These are phyloP conservation scores for Epicampocera succincta DNA, from an alignment of 2,888 invertebrate species.

Conservation along the genomic window DNA sequence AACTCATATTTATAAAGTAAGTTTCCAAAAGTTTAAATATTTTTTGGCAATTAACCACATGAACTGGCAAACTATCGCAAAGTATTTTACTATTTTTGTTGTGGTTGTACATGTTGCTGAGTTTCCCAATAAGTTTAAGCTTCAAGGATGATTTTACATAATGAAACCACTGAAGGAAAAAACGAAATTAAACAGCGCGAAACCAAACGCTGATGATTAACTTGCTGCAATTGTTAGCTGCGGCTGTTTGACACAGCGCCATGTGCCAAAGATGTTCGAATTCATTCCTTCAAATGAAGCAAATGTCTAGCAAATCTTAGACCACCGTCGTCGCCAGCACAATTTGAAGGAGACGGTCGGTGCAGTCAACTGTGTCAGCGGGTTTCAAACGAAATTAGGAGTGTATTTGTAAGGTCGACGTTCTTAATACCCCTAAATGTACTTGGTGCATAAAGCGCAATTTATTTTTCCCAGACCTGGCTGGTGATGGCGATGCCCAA, in stretches of 20 bases:
- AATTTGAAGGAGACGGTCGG: constrained; percentile 11
- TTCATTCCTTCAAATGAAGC: constrained; percentile 26
- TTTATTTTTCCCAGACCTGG: no score
- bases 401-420: no score
- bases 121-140: constrained; percentile 20
- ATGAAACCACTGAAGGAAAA: constrained; percentile 20
- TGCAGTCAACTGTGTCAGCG: constrained; percentile 45
- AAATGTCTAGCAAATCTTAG: background rate
- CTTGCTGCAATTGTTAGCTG: background rate
- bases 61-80: constrained; percentile 1
- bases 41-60: constrained; percentile 35
- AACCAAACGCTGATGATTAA: background rate
- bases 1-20: background rate
- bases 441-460: no score
- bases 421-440: no score
- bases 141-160: constrained; percentile 49
- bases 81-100: constrained; percentile 6
- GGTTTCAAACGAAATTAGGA: no score
- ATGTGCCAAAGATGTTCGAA: constrained; percentile 1
- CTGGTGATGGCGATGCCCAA: no score
- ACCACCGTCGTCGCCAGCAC: background rate
- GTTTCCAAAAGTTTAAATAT: background rate
- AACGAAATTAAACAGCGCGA: constrained; percentile 7
- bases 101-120: constrained; percentile 8
- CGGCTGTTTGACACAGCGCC: background rate